A percentile compares a stretch with the other conserved stretches of the same genome.
Evolutionary conservation across 2,888 invertebrate genomes (phyloP).

Genomic region (Spicauda simplicius): DNA sequence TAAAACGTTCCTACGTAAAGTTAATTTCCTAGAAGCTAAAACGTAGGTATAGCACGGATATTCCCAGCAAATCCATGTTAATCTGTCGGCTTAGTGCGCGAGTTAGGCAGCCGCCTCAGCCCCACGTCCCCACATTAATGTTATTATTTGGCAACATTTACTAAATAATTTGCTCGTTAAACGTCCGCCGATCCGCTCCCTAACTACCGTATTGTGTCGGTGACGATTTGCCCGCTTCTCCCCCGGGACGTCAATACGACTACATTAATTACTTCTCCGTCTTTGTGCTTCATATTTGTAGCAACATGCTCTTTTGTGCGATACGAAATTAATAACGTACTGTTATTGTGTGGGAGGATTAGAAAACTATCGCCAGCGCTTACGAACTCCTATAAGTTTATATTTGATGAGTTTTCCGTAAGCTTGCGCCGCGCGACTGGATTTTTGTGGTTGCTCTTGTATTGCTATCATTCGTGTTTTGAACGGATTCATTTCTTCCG

Average conservation of each 20-base stretch:
- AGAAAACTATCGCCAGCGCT: slow-evolving; percentile 60
- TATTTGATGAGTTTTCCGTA: slow-evolving; percentile 66
- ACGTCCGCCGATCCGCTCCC: slow-evolving; percentile 74
- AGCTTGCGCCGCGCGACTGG: slow-evolving; percentile 40
- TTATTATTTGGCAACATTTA: slow-evolving; percentile 85
- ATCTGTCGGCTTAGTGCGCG: slow-evolving; percentile 35
- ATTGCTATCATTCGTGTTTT: background rate
- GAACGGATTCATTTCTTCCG: background rate
- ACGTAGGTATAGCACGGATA: background rate
- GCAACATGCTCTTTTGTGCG: slow-evolving; percentile 78
- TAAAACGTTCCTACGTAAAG: background rate
- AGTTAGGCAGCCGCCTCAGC: slow-evolving; percentile 43
- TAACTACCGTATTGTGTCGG: slow-evolving; percentile 80
- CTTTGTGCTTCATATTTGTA: slow-evolving; percentile 76
- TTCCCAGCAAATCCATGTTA: slow-evolving; percentile 40
- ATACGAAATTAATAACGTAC: slow-evolving; percentile 72
- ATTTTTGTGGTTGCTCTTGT: slow-evolving; percentile 26
- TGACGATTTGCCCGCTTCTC: slow-evolving; percentile 61
- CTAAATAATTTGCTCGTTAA: slow-evolving; percentile 84
- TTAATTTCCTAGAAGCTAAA: background rate
- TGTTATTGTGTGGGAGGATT: slow-evolving; percentile 63
- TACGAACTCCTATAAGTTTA: slow-evolving; percentile 62
- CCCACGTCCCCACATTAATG: slow-evolving; percentile 71
- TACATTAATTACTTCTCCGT: slow-evolving; percentile 73
- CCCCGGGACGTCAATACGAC: slow-evolving; percentile 68